Percentiles rank a stretch among this genome's conserved stretches.
Evolutionary conservation across 2,113 vertebrate genomes (phyloP).

Genomic region (Mobula birostris): DNA sequence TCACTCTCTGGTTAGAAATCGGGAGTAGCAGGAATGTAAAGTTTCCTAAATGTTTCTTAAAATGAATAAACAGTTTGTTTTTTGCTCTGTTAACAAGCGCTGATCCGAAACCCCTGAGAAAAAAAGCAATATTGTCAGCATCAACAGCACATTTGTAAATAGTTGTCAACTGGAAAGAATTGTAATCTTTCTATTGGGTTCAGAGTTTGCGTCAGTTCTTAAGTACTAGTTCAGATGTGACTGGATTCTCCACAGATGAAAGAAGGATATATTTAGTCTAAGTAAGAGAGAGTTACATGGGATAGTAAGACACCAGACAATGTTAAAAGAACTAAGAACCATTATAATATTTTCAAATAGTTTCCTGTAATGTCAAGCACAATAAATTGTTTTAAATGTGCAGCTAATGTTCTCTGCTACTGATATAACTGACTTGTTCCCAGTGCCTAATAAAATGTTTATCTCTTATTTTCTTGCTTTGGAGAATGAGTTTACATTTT

Average conservation of each 20-base stretch:
- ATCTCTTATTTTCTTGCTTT: neutral
- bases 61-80: neutral
- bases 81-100: neutral
- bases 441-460: neutral
- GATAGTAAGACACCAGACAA: neutral
- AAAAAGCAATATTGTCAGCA: neutral
- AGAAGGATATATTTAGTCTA: neutral
- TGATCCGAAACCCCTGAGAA: neutral
- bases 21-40: neutral
- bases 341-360: neutral
- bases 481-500: constrained; percentile 11
- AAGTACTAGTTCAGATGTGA: neutral
- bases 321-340: neutral
- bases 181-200: neutral
- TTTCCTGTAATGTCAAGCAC: neutral
- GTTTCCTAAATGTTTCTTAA: neutral
- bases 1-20: neutral
- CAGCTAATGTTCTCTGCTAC: neutral
- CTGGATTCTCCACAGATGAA: neutral
- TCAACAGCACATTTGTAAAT: neutral
- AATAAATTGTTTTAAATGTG: neutral
- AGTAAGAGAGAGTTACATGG: neutral
- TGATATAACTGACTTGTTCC: neutral
- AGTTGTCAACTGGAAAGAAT: too few species aligned
- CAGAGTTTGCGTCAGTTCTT: neutral